A percentile compares a stretch with the other conserved stretches of the same genome.
These are phyloP conservation scores for Telenomus remus DNA, from an alignment of 1,140 invertebrate species.

Conservation along the genomic window DNA sequence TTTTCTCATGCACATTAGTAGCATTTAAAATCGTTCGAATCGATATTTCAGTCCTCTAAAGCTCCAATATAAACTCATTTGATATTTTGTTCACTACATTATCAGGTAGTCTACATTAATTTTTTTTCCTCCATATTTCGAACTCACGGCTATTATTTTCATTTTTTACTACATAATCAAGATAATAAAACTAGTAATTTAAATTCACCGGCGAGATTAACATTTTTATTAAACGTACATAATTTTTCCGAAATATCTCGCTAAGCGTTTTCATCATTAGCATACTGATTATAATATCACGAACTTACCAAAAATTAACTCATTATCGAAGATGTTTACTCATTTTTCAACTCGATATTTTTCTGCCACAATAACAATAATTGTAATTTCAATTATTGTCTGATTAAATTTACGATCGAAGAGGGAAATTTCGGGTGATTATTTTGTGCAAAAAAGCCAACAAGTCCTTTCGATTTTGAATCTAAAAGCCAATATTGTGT, in stretches of 20 bases:
- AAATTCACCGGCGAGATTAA: slow-evolving; percentile 26
- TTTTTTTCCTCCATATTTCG: slow-evolving; percentile 23
- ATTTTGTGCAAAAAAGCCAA: slow-evolving; percentile 5
- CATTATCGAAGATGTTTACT: no score
- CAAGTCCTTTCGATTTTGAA: slow-evolving; percentile 38
- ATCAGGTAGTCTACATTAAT: slow-evolving; percentile 26
- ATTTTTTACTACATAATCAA: slow-evolving; percentile 31
- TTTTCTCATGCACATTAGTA: slow-evolving; percentile 22
- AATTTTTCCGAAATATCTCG: slow-evolving; percentile 19
- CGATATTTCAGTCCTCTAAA: slow-evolving; percentile 18
- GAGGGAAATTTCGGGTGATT: slow-evolving; percentile 54
- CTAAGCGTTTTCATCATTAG: slow-evolving; percentile 30
- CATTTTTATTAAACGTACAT: slow-evolving; percentile 30
- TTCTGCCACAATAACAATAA: no score
- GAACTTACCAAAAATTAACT: slow-evolving; percentile 12
- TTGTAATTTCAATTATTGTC: no score
- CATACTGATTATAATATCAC: background rate
- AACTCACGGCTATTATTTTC: slow-evolving; percentile 29
- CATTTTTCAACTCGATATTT: no score
- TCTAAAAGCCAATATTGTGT: slow-evolving; percentile 47
- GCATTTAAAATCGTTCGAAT: slow-evolving; percentile 26
- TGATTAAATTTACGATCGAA: slow-evolving; percentile 58
- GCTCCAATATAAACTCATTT: slow-evolving; percentile 20
- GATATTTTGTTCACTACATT: slow-evolving; percentile 41
- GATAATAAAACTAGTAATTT: slow-evolving; percentile 30